A percentile compares a stretch with the other conserved stretches of the same genome.
phyloP scores from a whole-genome alignment of 2,888 invertebrate genomes.

The Rotaria macrura region DNA sequence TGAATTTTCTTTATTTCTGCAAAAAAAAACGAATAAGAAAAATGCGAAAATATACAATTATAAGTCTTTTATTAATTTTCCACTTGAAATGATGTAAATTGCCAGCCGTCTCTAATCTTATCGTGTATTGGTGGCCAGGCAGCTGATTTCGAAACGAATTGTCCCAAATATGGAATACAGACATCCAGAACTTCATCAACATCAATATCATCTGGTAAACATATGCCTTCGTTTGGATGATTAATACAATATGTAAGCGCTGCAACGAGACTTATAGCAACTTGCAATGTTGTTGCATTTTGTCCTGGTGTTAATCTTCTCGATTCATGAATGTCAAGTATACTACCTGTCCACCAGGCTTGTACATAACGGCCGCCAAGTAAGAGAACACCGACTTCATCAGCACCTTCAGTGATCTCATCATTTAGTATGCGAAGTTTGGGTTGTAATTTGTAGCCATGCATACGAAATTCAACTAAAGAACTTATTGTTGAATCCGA shows the following conservation, averaged over 20 bases:
- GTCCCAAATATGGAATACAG: neutral
- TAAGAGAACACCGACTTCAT: slow-evolving; percentile 3
- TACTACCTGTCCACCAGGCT: slow-evolving; percentile 4
- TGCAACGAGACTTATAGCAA: neutral
- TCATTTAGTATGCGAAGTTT: neutral
- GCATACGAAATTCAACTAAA: slow-evolving; percentile 3
- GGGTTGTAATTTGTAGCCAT: neutral
- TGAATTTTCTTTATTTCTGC: too few relatives aligned
- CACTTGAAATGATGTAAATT: neutral
- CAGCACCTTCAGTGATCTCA: neutral
- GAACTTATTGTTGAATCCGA: neutral
- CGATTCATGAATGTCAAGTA: slow-evolving; percentile 2
- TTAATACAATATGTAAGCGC: neutral
- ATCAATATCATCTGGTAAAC: slow-evolving; percentile 20
- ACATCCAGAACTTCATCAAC: neutral
- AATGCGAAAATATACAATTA: neutral
- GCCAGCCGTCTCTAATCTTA: neutral
- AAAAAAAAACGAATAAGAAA: too few relatives aligned
- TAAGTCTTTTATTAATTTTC: neutral
- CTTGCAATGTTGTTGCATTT: slow-evolving; percentile 10
- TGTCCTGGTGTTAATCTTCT: neutral
- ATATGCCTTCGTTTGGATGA: neutral
- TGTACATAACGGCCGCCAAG: neutral
- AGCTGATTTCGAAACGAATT: neutral
- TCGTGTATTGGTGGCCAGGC: neutral